Evolutionary conservation across 2,888 invertebrate species (phyloP).

Genomic region (Cephus pygmeus): DNA sequence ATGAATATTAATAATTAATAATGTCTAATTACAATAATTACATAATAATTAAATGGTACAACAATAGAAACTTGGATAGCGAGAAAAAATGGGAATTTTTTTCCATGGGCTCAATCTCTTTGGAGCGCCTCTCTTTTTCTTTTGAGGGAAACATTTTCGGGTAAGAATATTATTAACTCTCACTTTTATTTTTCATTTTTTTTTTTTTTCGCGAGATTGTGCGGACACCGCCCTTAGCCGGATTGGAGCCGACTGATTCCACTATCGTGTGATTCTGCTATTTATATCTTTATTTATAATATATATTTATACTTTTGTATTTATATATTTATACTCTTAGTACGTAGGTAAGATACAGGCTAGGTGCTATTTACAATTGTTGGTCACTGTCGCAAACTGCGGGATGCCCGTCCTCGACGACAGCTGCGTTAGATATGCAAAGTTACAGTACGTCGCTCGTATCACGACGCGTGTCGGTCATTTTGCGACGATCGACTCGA

Average conservation of each 20-base stretch:
- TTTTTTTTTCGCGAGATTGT: constrained; percentile 37
- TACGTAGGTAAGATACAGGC: constrained; percentile 48
- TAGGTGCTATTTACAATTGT: constrained; percentile 54
- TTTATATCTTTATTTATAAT: constrained; percentile 42
- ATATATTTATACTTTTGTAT: constrained; percentile 34
- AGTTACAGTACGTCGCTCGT: constrained; percentile 40
- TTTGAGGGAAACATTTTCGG: not conserved
- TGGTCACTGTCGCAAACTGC: constrained; percentile 53
- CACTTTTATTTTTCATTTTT: not conserved
- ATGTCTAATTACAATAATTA: constrained; percentile 65
- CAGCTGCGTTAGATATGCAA: constrained; percentile 49
- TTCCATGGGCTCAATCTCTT: constrained; percentile 26
- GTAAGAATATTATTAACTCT: constrained; percentile 2
- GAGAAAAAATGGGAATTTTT: constrained; percentile 45
- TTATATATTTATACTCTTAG: constrained; percentile 31
- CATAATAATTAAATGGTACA: constrained; percentile 61
- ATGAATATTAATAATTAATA: constrained; percentile 60
- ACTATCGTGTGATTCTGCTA: not conserved
- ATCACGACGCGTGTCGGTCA: constrained; percentile 27
- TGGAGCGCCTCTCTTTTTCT: not conserved
- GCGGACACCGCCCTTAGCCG: constrained; percentile 20
- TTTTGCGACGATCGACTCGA: constrained; percentile 24
- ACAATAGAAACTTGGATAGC: constrained; percentile 61
- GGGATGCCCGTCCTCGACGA: constrained; percentile 35
- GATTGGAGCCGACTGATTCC: not conserved